Conservation (phyloP, 2,797 vertebrate genomes). For the Bothrops alternatus region DNA sequence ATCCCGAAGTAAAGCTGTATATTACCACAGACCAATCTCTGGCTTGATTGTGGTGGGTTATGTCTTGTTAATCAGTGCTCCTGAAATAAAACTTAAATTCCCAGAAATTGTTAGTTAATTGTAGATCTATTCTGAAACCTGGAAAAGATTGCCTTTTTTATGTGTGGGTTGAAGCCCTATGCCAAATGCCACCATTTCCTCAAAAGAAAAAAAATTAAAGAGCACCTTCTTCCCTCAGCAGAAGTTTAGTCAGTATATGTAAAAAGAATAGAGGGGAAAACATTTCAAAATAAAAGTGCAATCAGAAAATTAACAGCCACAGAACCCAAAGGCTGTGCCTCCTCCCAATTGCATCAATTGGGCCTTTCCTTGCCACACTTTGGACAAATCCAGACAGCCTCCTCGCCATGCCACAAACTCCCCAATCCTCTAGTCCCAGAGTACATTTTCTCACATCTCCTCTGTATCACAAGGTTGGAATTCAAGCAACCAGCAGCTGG, state of each 20-base stretch:
- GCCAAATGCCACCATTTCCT: neutral
- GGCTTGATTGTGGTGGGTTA: neutral
- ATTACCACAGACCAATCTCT: neutral
- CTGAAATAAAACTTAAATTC: neutral
- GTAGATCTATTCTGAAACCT: neutral
- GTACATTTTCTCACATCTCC: neutral
- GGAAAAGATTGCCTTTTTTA: neutral
- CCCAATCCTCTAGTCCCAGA: neutral
- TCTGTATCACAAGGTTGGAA: neutral
- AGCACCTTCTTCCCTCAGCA: neutral
- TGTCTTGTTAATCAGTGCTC: slow-evolving; percentile 13
- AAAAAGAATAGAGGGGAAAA: neutral
- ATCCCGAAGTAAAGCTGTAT: neutral
- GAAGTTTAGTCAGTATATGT: neutral
- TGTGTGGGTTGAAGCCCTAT: neutral
- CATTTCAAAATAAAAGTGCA: neutral
- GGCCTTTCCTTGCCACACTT: neutral
- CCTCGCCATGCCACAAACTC: neutral
- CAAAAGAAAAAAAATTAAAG: neutral
- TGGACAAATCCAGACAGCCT: neutral
- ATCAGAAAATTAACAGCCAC: neutral
- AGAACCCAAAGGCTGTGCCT: neutral
- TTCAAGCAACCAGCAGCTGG: no score
- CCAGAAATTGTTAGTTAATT: neutral
- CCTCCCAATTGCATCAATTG: neutral